Conservation (phyloP, 2,888 invertebrate genomes). For the Axea sp. region DNA sequence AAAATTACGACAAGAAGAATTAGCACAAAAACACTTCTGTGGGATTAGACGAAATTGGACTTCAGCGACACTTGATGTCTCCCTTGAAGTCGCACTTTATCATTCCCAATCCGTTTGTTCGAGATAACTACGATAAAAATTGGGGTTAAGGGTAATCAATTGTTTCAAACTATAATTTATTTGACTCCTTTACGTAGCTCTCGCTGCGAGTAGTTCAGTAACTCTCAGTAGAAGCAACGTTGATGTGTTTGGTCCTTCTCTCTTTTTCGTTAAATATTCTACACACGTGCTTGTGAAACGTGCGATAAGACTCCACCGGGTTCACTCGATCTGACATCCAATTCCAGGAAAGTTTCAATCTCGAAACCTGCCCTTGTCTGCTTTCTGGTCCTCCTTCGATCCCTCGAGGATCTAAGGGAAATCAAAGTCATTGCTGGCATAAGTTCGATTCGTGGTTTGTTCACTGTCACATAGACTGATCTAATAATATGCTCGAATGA, state of each 20-base stretch:
- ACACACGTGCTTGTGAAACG: conserved; percentile 70
- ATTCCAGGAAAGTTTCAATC: conserved; percentile 75
- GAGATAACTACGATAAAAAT: conserved; percentile 50
- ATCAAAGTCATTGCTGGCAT: conserved; percentile 69
- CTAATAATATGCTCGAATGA: conserved; percentile 62
- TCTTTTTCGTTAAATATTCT: conserved; percentile 70
- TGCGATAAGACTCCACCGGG: conserved; percentile 69
- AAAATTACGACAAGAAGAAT: too few relatives aligned
- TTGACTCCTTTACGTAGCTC: conserved; percentile 39
- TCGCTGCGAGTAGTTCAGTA: conserved; percentile 30
- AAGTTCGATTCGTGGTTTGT: conserved; percentile 65
- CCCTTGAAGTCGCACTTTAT: conserved; percentile 35
- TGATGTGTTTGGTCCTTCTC: conserved; percentile 48
- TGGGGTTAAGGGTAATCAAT: conserved; percentile 56
- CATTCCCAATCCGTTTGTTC: conserved; percentile 42
- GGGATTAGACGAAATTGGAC: conserved; percentile 21
- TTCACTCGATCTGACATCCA: conserved; percentile 72
- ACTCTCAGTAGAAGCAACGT: conserved; percentile 28
- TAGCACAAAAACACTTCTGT: background rate
- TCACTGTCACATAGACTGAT: conserved; percentile 62
- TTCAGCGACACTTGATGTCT: conserved; percentile 32
- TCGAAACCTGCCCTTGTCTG: conserved; percentile 66
- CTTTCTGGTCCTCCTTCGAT: conserved; percentile 62
- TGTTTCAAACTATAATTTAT: conserved; percentile 56
- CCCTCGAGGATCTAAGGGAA: conserved; percentile 67